A percentile compares a stretch with the other conserved stretches of the same genome.
Evolutionary conservation across 2,888 invertebrate genomes (phyloP).

Genomic region (Orthosia incerta): DNA sequence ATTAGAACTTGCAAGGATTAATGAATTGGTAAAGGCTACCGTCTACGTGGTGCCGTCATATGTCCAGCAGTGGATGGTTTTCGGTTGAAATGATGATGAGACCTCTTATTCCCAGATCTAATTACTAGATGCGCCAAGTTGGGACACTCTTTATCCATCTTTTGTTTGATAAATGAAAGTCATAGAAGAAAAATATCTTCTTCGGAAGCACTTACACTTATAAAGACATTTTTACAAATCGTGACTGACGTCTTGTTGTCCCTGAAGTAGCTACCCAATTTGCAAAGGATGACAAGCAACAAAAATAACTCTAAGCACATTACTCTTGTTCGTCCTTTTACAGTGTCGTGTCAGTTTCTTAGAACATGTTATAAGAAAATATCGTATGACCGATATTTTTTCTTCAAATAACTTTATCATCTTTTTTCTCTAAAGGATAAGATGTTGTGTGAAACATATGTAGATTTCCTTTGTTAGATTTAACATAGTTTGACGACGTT

Average conservation of each 20-base stretch:
- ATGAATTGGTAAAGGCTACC: background rate
- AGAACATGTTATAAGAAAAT: conserved; percentile 12
- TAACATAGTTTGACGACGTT: too few relatives aligned
- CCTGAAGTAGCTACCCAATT: conserved; percentile 40
- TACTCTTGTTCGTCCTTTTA: conserved; percentile 8
- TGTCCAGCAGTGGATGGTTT: too few relatives aligned
- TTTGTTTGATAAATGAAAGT: too few relatives aligned
- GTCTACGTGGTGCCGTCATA: background rate
- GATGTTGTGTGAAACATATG: background rate
- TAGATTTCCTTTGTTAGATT: background rate
- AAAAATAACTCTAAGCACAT: conserved; percentile 38
- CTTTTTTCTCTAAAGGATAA: background rate
- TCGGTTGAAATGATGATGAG: too few relatives aligned
- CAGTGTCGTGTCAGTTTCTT: conserved; percentile 9
- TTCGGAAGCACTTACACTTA: conserved; percentile 1
- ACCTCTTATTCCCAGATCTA: too few relatives aligned
- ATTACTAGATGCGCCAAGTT: too few relatives aligned
- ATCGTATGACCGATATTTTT: background rate
- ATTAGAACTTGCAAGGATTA: background rate
- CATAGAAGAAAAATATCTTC: background rate
- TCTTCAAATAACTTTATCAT: background rate
- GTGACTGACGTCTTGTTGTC: conserved; percentile 33
- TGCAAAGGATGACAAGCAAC: conserved; percentile 37
- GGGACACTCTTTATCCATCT: too few relatives aligned
- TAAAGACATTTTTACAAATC: conserved; percentile 32